These are phyloP conservation scores for Bombus breviceps DNA, from an alignment of 1,140 invertebrate genomes.

Conservation along the genomic window DNA sequence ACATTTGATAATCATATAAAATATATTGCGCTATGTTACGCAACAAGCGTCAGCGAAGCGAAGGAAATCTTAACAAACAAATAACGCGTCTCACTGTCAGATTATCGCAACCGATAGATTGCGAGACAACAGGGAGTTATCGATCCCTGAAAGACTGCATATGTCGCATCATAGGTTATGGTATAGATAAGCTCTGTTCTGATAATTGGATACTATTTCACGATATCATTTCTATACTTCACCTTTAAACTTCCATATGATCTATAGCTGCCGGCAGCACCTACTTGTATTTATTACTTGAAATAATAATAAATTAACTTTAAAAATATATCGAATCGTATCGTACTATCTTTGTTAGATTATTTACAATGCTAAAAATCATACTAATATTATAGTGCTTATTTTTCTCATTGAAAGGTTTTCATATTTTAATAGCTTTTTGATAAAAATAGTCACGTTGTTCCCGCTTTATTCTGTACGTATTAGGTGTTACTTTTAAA, in stretches of 20 bases:
- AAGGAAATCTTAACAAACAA: constrained; percentile 13
- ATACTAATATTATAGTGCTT: neutral
- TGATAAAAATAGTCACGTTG: neutral
- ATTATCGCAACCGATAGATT: constrained; percentile 20
- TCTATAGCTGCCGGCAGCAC: neutral
- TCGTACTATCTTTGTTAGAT: neutral
- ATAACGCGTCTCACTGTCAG: neutral
- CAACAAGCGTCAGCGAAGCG: neutral
- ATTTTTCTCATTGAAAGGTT: neutral
- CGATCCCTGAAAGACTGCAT: constrained; percentile 43
- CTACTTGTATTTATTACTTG: too few species aligned
- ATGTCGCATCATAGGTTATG: constrained; percentile 39
- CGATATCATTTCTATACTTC: constrained; percentile 20
- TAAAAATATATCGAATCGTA: too few species aligned
- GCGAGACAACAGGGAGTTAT: constrained; percentile 23
- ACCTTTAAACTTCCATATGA: neutral
- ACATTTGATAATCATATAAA: neutral
- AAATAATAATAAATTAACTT: neutral
- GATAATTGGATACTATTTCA: constrained; percentile 48
- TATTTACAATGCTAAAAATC: neutral
- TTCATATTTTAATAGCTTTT: neutral
- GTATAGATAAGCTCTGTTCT: constrained; percentile 37
- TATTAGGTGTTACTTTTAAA: neutral
- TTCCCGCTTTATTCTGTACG: neutral
- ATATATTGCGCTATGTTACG: neutral